A percentile compares a stretch with the other conserved stretches of the same genome.
These are phyloP conservation scores for Temnothorax curvispinosus DNA, from an alignment of 1,140 invertebrate genomes.

Conservation along the genomic window DNA sequence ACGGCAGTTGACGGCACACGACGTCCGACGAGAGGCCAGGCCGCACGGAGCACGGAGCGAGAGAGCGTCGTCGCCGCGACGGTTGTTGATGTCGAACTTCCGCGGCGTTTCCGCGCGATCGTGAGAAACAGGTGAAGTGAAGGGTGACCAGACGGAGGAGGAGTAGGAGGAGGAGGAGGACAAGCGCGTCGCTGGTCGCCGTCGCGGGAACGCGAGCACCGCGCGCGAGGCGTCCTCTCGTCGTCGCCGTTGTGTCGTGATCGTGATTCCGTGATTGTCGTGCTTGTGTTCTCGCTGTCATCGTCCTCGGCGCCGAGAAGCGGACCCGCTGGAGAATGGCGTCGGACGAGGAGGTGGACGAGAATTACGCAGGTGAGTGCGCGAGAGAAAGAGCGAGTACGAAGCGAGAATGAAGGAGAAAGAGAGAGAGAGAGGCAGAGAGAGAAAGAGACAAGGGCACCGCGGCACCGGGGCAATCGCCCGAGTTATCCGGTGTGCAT, in stretches of 20 bases:
- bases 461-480: neutral
- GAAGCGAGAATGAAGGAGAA: constrained; percentile 86
- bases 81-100: constrained; percentile 74
- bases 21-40: neutral
- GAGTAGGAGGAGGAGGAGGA: neutral
- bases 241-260: neutral
- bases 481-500: constrained; percentile 33
- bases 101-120: constrained; percentile 58
- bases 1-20: constrained; percentile 51
- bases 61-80: constrained; percentile 45
- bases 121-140: constrained; percentile 9
- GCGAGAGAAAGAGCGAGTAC: constrained; percentile 48
- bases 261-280: neutral
- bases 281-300: neutral
- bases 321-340: constrained; percentile 86
- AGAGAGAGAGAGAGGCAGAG: constrained; percentile 79
- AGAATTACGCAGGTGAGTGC: constrained; percentile 91
- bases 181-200: neutral
- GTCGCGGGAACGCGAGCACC: neutral
- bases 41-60: constrained; percentile 7
- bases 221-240: neutral
- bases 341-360: constrained; percentile 92
- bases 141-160: neutral
- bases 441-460: constrained; percentile 14
- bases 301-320: neutral